Percentiles rank a stretch among this genome's conserved stretches.
Conservation (phyloP, 2,888 invertebrate genomes). For the Theodoxus fluviatilis region DNA sequence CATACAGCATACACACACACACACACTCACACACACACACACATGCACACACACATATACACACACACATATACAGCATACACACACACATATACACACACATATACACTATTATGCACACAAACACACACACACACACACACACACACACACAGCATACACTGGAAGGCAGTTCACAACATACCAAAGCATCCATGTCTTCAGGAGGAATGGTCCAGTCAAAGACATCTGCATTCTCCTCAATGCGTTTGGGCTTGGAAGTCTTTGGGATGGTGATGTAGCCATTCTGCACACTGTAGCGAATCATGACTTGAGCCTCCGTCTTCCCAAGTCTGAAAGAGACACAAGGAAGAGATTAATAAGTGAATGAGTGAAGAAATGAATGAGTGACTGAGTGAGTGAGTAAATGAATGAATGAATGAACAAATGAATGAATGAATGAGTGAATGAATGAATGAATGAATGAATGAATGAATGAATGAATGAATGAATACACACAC, state of each 20-base stretch:
- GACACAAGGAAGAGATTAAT: not conserved
- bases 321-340: conserved; percentile 41
- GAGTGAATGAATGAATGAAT: no score
- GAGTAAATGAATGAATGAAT: no score
- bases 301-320: conserved; percentile 43
- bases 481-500: no score
- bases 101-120: conserved; percentile 1
- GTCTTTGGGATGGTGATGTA: conserved; percentile 55
- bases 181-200: conserved; percentile 42
- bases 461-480: no score
- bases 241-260: conserved; percentile 34
- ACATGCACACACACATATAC: not conserved
- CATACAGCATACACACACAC: not conserved
- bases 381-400: no score
- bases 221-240: conserved; percentile 47
- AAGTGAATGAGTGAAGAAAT: no score
- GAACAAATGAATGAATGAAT: no score
- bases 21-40: conserved; percentile 8
- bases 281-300: conserved; percentile 50
- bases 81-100: conserved; percentile 13
- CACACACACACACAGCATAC: not conserved
- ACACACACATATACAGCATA: conserved; percentile 5
- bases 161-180: no score
- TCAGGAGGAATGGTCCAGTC: conserved; percentile 43
- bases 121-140: not conserved